Percentiles rank a stretch among this genome's conserved stretches.
phyloP scores from a whole-genome alignment of 64 coral and sea anemone genomes.

The Montipora capricornis region DNA sequence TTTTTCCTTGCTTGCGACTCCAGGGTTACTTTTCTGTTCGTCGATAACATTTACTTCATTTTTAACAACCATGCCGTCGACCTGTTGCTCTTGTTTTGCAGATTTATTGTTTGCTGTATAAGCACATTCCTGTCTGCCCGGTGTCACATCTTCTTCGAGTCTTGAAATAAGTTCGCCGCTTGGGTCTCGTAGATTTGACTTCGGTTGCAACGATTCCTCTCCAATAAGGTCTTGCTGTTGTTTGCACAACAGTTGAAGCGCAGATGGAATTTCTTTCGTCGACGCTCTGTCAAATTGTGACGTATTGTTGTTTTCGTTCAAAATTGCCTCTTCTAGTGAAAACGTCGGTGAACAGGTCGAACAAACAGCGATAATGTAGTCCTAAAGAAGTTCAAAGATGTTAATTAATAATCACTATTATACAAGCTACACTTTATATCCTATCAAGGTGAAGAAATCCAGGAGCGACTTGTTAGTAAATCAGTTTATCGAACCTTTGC shows the following conservation, averaged over 20 bases:
- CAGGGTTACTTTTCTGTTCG: background rate
- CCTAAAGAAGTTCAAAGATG: background rate
- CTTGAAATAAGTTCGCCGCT: background rate
- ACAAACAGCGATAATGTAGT: constrained; percentile 30
- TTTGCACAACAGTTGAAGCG: background rate
- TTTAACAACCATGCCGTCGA: background rate
- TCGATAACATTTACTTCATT: background rate
- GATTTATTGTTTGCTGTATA: background rate
- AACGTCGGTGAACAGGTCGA: background rate
- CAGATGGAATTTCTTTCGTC: constrained; percentile 38
- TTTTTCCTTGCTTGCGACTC: background rate
- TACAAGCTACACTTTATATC: background rate
- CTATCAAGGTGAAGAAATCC: background rate
- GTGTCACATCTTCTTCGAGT: constrained; percentile 1
- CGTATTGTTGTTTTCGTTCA: constrained; percentile 41
- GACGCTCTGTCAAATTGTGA: background rate
- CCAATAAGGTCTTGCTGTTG: background rate
- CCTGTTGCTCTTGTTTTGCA: too few species aligned
- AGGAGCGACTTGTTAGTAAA: background rate
- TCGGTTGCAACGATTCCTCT: background rate
- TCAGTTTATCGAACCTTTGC: constrained; percentile 2
- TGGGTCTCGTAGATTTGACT: background rate
- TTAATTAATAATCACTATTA: background rate
- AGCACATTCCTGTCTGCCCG: constrained; percentile 23
- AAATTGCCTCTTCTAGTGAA: constrained; percentile 15